A percentile compares a stretch with the other conserved stretches of the same genome.
Conservation (phyloP, 2,797 vertebrate species). For the Malurus leucopterus region DNA sequence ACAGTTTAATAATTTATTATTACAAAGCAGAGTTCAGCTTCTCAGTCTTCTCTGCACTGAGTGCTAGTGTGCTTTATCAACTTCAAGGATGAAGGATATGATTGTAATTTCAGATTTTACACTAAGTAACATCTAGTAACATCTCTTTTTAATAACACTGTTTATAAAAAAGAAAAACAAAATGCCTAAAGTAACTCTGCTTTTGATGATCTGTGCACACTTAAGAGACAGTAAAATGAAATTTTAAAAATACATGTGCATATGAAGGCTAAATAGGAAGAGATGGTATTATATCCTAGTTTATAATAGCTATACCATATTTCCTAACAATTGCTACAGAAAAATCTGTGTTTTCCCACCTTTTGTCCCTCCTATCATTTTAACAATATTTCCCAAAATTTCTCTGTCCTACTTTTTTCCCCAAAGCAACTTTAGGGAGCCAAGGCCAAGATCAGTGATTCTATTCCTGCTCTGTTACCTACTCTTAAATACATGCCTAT, state of each 20-base stretch:
- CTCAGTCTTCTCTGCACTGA: neutral
- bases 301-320: neutral
- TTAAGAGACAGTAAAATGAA: neutral
- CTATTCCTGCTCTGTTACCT: neutral
- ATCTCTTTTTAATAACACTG: neutral
- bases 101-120: neutral
- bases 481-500: neutral
- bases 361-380: neutral
- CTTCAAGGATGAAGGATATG: neutral
- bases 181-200: neutral
- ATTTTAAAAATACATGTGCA: neutral
- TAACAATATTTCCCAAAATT: neutral
- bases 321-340: neutral
- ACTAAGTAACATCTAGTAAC: neutral
- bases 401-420: neutral
- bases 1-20: neutral
- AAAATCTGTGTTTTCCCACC: neutral
- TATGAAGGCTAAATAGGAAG: neutral
- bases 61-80: neutral
- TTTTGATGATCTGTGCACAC: neutral
- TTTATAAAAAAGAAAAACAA: neutral
- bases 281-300: neutral
- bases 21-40: neutral
- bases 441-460: neutral
- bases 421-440: neutral